Percentiles rank a stretch among this genome's conserved stretches.
Conservation (phyloP, 2,113 vertebrate genomes). For the Lates calcarifer region DNA sequence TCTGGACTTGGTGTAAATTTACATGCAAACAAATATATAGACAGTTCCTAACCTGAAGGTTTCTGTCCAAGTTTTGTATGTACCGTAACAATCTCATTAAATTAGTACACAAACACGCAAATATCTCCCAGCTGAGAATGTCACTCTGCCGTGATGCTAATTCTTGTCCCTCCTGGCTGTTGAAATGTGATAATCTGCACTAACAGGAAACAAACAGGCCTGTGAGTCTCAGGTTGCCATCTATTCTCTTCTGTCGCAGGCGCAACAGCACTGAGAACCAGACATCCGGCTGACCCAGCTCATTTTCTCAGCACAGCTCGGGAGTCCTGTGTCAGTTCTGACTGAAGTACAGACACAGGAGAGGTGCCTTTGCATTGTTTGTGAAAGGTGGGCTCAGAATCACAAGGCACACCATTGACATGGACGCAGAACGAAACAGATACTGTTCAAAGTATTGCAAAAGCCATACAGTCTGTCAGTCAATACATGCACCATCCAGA, state of each 20-base stretch:
- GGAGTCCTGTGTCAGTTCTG: constrained; percentile 47
- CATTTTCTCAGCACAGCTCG: constrained; percentile 24
- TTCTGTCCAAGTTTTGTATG: constrained; percentile 18
- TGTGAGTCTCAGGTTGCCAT: constrained; percentile 74
- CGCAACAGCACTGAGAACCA: constrained; percentile 62
- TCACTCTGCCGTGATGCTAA: constrained; percentile 66
- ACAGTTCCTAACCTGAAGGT: not conserved
- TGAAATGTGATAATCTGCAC: constrained; percentile 80
- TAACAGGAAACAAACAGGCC: constrained; percentile 78
- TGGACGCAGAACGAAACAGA: not conserved
- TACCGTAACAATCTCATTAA: constrained; percentile 29
- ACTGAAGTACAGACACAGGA: constrained; percentile 30
- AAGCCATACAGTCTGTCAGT: not conserved
- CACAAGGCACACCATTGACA: not conserved
- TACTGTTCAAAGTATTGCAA: not conserved
- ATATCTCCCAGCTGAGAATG: constrained; percentile 41
- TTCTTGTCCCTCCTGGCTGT: constrained; percentile 56
- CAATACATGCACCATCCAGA: not conserved
- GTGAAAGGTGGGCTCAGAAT: not conserved
- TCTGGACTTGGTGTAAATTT: not conserved
- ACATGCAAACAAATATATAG: constrained; percentile 2
- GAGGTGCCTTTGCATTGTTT: constrained; percentile 16
- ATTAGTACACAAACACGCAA: constrained; percentile 38
- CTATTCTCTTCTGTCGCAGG: constrained; percentile 71
- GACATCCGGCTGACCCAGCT: constrained; percentile 66